phyloP scores from a whole-genome alignment of 2,113 vertebrate species.

The human (Homo sapiens) region GRCh38 chr1:37106501-37107000 shows the following conservation, averaged over 20 bases:
- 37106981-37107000: background rate
- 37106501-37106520: background rate
- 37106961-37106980: background rate
- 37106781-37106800: background rate
- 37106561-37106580: background rate
- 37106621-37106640: background rate
- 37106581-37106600: background rate
- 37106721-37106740: background rate
- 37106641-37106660: fast-evolving
- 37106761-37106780: background rate
- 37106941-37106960: background rate
- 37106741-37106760: background rate
- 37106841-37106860: background rate
- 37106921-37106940: background rate
- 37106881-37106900: background rate
- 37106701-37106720: background rate
- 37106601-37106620: background rate
- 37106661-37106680: background rate
- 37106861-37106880: background rate
- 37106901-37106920: background rate
- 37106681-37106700: background rate
- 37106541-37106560: background rate
- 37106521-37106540: background rate
- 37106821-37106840: background rate
- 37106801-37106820: background rate